A percentile compares a stretch with the other conserved stretches of the same genome.
Conservation (phyloP, 2,888 invertebrate species). For the Mimas tiliae region DNA sequence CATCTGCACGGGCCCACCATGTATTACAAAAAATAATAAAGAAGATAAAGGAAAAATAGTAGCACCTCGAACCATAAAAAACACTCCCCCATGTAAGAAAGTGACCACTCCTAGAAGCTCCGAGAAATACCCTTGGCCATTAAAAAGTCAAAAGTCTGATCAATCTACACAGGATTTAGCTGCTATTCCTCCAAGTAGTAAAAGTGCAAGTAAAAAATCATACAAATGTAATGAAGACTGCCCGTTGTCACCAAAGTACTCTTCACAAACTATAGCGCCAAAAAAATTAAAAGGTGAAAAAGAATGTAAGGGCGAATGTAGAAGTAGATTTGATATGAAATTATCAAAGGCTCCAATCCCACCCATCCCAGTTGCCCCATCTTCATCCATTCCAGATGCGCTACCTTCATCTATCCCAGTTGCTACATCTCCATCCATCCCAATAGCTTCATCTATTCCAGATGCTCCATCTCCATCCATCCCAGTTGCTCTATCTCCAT, state of each 20-base stretch:
- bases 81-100: conserved; percentile 31
- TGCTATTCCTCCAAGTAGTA: not conserved
- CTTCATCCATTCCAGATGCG: conserved; percentile 25
- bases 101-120: conserved; percentile 26
- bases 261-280: conserved; percentile 25
- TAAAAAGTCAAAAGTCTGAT: conserved; percentile 28
- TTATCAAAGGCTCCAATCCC: conserved; percentile 24
- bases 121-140: conserved; percentile 28
- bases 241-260: conserved; percentile 10
- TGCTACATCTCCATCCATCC: conserved; percentile 10
- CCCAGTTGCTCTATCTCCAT: too few relatives aligned
- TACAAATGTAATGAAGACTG: conserved; percentile 5
- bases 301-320: conserved; percentile 43
- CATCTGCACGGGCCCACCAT: conserved; percentile 26
- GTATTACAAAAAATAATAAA: conserved; percentile 2
- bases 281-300: conserved; percentile 23
- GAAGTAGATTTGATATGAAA: conserved; percentile 31
- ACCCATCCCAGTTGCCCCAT: conserved; percentile 4
- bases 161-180: conserved; percentile 5
- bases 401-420: conserved; percentile 11
- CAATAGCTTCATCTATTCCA: conserved; percentile 25
- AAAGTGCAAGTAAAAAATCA: not conserved
- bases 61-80: conserved; percentile 16
- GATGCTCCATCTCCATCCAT: conserved; percentile 21
- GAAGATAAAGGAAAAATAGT: conserved; percentile 23